phyloP scores from a whole-genome alignment of 2,888 invertebrate genomes.

The Epiblema foenella region DNA sequence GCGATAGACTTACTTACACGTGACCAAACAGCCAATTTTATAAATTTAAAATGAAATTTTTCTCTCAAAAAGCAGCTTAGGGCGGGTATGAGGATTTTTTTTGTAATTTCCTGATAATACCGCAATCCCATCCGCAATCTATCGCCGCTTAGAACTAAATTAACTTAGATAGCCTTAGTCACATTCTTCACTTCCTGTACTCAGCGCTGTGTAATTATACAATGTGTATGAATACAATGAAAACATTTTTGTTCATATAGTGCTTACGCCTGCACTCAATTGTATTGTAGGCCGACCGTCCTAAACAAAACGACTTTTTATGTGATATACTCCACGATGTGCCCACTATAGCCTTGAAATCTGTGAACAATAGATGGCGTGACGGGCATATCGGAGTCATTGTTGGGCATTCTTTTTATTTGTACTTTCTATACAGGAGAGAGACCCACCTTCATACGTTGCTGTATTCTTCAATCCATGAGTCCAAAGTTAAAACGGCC shows the following conservation, averaged over 20 bases:
- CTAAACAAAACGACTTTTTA: constrained; percentile 25
- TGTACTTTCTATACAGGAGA: constrained; percentile 2
- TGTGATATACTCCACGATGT: constrained; percentile 18
- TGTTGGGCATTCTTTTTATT: constrained; percentile 32
- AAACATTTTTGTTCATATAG: background rate
- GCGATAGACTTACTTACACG: too few species aligned
- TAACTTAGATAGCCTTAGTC: background rate
- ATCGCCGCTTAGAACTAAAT: too few species aligned
- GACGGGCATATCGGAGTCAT: constrained; percentile 39
- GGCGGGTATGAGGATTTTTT: too few species aligned
- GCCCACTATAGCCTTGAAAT: constrained; percentile 28
- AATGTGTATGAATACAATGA: background rate
- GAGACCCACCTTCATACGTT: background rate
- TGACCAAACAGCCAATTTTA: too few species aligned
- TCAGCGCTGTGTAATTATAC: background rate
- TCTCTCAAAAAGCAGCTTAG: too few species aligned
- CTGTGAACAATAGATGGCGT: constrained; percentile 41
- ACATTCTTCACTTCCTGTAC: background rate
- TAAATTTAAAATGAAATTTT: too few species aligned
- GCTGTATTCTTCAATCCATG: too few species aligned
- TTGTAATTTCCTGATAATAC: too few species aligned
- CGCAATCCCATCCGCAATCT: too few species aligned
- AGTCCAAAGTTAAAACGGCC: too few species aligned
- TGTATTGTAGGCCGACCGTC: constrained; percentile 6
- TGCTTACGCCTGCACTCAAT: background rate